Base-by-base conservation (phyloP, 2,888 invertebrate genomes). In the Hesperia comma region DNA sequence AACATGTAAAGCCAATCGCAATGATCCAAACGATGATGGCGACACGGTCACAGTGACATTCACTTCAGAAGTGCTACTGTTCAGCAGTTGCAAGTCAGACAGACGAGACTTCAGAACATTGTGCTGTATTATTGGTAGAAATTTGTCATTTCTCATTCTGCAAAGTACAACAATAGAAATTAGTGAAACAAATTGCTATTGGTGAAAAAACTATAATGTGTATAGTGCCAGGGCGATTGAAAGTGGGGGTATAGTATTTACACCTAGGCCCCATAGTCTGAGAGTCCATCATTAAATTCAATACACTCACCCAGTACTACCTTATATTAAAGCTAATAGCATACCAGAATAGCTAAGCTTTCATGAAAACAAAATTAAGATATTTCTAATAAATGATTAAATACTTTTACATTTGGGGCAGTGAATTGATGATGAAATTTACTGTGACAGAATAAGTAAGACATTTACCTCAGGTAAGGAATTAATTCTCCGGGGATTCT, bases 41-140 rank as follows among this genome's bases (percentile, higher is more conserved):
- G 94, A 89, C 76, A 97, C 97, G 53, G 92, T 90, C 51, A 97
- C 93, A 10, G 94, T 95, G 26, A 98, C 85, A 66, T 95, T 95
- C 61, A 95, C 93, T 64, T 93, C 92, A 40, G 92, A 90, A 62
- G 93, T 94, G 62, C 94, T 94, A 6, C 87, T 90, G 10, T 93
- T 94, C 2, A 97, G 88, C 68, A 95, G 93, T 62, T 95, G 93
- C 33, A 98, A 93, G 86, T 98, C 96, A 72, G 94, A 94, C 37
- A 96, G 88, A 56, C 98, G 94, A 63, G 96, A 96, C 81, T 96
- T 96, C 57, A 99, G 93, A 72, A 96, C 95, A 87, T 99, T 98
- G 72, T 96, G 95, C 75, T 95, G 95, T 7, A 98, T 88, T 70
- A 98, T 95, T 21, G 99, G 99, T 69, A 98, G 87, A 80, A 97